Percentiles rank a stretch among this genome's conserved stretches.
Conservation (phyloP, 2,797 vertebrate species). For the Hipposideros larvatus region DNA sequence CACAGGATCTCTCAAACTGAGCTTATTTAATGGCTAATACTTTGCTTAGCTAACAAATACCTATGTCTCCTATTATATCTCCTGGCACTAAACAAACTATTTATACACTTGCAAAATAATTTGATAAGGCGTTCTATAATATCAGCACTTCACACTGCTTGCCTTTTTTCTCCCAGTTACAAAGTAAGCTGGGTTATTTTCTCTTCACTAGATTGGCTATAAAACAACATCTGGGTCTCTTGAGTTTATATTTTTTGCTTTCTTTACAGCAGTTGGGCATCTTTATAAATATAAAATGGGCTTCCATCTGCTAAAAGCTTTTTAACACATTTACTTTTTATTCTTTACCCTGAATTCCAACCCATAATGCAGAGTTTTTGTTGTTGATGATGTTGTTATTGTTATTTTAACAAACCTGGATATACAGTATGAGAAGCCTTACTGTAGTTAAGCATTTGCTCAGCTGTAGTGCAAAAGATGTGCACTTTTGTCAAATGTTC, state of each 20-base stretch:
- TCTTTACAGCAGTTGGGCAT: conserved; percentile 11
- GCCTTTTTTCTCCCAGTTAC: background rate
- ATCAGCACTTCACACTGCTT: conserved; percentile 33
- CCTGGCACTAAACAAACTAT: conserved; percentile 29
- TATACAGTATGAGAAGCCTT: conserved; percentile 63
- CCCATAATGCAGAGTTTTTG: background rate
- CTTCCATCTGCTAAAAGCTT: conserved; percentile 74
- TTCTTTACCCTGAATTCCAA: background rate
- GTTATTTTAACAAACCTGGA: conserved; percentile 59
- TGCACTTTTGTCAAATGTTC: background rate
- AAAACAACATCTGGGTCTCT: conserved; percentile 75
- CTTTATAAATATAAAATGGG: conserved; percentile 63
- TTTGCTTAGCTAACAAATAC: conserved; percentile 44
- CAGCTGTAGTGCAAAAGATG: background rate
- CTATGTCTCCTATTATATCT: background rate
- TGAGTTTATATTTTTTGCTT: conserved; percentile 78
- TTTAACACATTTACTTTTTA: conserved; percentile 55
- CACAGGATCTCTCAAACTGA: conserved; percentile 20
- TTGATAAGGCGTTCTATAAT: conserved; percentile 58
- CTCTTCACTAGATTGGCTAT: conserved; percentile 61
- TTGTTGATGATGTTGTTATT: background rate
- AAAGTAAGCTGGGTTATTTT: conserved; percentile 34
- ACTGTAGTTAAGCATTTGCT: conserved; percentile 65
- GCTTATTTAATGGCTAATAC: conserved; percentile 61
- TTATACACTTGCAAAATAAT: conserved; percentile 55